phyloP scores from a whole-genome alignment of 1,140 invertebrate genomes.

The Asbolus verrucosus region DNA sequence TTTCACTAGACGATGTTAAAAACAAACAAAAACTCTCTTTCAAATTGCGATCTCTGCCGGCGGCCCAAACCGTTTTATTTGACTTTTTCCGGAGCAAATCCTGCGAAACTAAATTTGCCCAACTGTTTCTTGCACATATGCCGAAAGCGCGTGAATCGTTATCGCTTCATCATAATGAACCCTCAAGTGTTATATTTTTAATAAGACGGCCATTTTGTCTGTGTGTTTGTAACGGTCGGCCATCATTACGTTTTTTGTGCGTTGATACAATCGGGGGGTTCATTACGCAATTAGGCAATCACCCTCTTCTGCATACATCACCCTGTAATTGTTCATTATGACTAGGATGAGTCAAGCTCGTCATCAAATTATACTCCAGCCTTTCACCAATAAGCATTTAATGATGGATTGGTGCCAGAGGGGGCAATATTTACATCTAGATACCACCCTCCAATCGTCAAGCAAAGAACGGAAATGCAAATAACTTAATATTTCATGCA shows the following conservation, averaged over 20 bases:
- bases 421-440: conserved; percentile 47
- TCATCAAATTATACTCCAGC: conserved; percentile 45
- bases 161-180: conserved; percentile 46
- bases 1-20: conserved; percentile 49
- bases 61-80: conserved; percentile 15
- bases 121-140: conserved; percentile 51
- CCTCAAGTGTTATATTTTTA: conserved; percentile 52
- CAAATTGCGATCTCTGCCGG: conserved; percentile 41
- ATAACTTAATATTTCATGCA: conserved; percentile 46
- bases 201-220: conserved; percentile 52
- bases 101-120: conserved; percentile 47
- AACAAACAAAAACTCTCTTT: conserved; percentile 50
- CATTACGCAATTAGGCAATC: conserved; percentile 35
- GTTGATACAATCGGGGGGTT: conserved; percentile 24
- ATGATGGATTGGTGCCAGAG: conserved; percentile 42
- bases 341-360: conserved; percentile 38
- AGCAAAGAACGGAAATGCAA: conserved; percentile 46
- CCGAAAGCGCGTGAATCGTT: conserved; percentile 45
- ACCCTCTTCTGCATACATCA: conserved; percentile 41
- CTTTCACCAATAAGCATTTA: conserved; percentile 49
- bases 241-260: conserved; percentile 10
- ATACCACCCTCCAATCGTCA: conserved; percentile 43
- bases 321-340: conserved; percentile 40
- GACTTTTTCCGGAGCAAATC: conserved; percentile 6
- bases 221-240: conserved; percentile 3